Conservation (phyloP, 2,113 vertebrate species). For the Callopanchax toddi region DNA sequence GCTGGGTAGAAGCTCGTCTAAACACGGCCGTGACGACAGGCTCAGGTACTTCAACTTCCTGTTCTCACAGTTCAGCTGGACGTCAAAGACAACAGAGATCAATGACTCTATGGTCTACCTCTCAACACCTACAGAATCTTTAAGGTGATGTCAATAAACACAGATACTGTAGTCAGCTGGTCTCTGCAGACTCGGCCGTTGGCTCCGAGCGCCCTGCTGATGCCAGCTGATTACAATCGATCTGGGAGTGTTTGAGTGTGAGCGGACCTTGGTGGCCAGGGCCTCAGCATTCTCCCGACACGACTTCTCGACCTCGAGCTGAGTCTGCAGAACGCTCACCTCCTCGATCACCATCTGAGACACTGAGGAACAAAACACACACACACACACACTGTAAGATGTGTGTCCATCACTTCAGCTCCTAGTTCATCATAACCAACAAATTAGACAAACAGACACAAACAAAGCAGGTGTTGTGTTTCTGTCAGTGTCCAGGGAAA, state of each 20-base stretch:
- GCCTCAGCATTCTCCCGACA: constrained; percentile 85
- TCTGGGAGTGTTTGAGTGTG: constrained; percentile 19
- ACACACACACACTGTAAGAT: background rate
- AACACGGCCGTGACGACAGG: constrained; percentile 76
- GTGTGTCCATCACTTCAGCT: background rate
- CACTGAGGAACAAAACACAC: constrained; percentile 68
- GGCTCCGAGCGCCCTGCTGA: background rate
- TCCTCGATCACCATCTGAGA: constrained; percentile 88
- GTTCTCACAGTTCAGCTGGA: constrained; percentile 83
- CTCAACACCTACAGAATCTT: background rate
- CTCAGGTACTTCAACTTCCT: constrained; percentile 84
- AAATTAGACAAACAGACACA: too few relatives aligned
- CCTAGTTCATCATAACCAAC: background rate
- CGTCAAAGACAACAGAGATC: constrained; percentile 21
- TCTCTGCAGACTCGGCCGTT: constrained; percentile 31
- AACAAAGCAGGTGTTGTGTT: too few relatives aligned
- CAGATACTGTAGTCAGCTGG: background rate
- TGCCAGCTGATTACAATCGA: constrained; percentile 33
- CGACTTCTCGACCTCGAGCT: constrained; percentile 85
- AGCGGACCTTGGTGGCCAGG: constrained; percentile 81
- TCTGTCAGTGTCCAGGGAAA: too few relatives aligned
- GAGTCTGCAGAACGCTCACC: constrained; percentile 82
- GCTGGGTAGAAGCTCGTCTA: constrained; percentile 81
- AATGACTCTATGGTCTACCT: background rate
- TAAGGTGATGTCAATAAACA: constrained; percentile 2